Percentiles rank a stretch among this genome's conserved stretches.
phyloP scores from a whole-genome alignment of 2,797 vertebrate genomes.

The Typhlichthys eigenmanni region DNA sequence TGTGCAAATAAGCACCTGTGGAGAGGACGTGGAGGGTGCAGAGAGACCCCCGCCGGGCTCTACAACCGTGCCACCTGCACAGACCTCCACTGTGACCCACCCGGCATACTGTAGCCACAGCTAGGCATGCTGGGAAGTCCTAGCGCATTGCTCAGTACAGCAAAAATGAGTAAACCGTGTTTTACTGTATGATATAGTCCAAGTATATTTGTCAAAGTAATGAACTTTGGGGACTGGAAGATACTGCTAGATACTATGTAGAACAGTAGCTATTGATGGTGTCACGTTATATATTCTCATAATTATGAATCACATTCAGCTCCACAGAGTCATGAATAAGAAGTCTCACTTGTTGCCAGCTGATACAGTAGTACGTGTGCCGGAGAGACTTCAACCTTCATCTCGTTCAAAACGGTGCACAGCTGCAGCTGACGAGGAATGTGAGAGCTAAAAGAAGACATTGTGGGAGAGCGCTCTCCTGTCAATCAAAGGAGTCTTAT shows the following conservation, averaged over 20 bases:
- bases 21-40: slow-evolving; percentile 50
- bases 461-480: slow-evolving; percentile 72
- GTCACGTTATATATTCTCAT: slow-evolving; percentile 3
- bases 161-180: slow-evolving; percentile 6
- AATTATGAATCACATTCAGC: slow-evolving; percentile 64
- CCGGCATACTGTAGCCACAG: not conserved
- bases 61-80: slow-evolving; percentile 77
- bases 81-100: slow-evolving; percentile 70
- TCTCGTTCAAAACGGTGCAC: slow-evolving; percentile 66
- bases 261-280: slow-evolving; percentile 9
- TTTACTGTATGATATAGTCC: too few relatives aligned
- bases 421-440: slow-evolving; percentile 74
- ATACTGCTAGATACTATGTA: slow-evolving; percentile 5
- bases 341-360: slow-evolving; percentile 66
- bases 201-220: too few relatives aligned
- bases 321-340: slow-evolving; percentile 44
- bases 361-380: slow-evolving; percentile 36
- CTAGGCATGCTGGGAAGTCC: slow-evolving; percentile 38
- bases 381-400: slow-evolving; percentile 48
- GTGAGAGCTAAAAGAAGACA: slow-evolving; percentile 76
- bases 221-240: slow-evolving; percentile 14
- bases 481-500: slow-evolving; percentile 74
- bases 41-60: slow-evolving; percentile 67
- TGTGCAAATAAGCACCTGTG: slow-evolving; percentile 86
- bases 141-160: slow-evolving; percentile 20